Evolutionary conservation across 2,888 invertebrate genomes (phyloP), one percentile per base, ranked within the genome.

Genomic region (Lampropteryx suffumata): DNA sequence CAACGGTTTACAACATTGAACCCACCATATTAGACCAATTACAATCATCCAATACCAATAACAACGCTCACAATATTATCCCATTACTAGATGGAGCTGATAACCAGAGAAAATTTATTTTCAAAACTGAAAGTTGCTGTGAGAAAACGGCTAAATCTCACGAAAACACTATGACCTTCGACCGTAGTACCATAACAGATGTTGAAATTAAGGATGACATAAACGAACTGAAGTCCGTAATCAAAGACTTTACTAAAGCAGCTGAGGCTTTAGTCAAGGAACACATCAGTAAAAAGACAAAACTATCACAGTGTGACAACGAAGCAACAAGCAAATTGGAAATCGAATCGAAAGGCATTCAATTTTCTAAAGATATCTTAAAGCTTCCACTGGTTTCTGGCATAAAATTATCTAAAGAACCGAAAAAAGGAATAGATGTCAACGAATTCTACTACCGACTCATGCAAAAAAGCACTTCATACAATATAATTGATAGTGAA

Each of bases 401-500:
- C 8, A 56, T 79, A 2, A 80, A 79, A 61, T 27, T 78, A 35
- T 69, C 70, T 10, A 79, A 78, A 50, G 68, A 67, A 41, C 67
- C 73, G 1, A 79, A 71, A 37, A 76, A 56, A 32, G 24, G 3
- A 6, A 67, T 62, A 32, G 64, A 71, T 21, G 37, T 42, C 0
- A 47, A 59, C 14, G 74, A 77, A 6, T 62, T 67, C 32, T 70
- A 69, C 28, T 65, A 61, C 30, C 69, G 64, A 49, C 58, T 80
- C 0, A 70, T 67, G 37, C 77, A 73, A 50, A 82, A 71, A 61
- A 82, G 80, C 55, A 74, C 76, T 11, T 88, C 89, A 12, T 87
- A 83, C 56, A 72, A 75, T 11, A 63, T 84, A 9, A 85, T 89
- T 33, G 84, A 85, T 0, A 89, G 89, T 50, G 88, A 89, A 69